Percentiles rank a stretch among this genome's conserved stretches.
Conservation (phyloP, 2,113 vertebrate species). For the Leucoraja erinaceus region DNA sequence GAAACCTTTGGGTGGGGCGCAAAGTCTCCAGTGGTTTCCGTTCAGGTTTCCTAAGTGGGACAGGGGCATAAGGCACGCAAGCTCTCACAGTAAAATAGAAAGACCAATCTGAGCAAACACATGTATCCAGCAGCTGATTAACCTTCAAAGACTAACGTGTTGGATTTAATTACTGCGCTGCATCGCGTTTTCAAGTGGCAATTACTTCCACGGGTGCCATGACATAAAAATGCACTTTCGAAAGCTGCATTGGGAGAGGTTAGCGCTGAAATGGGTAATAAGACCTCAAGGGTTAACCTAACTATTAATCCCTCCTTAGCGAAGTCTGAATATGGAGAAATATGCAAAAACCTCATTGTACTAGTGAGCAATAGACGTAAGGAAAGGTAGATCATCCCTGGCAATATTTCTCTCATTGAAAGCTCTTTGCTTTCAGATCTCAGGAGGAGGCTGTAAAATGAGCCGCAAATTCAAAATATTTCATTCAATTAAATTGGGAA, state of each 20-base stretch:
- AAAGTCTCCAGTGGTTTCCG: too few species aligned
- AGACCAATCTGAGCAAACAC: not conserved
- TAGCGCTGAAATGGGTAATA: not conserved
- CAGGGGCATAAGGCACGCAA: too few species aligned
- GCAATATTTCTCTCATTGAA: not conserved
- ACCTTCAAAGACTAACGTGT: conserved; percentile 9
- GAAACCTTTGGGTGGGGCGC: too few species aligned
- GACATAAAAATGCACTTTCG: not conserved
- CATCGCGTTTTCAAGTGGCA: not conserved
- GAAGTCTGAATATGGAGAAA: not conserved
- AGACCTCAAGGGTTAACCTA: not conserved
- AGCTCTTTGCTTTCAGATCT: not conserved
- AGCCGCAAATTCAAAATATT: not conserved
- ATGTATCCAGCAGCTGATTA: not conserved
- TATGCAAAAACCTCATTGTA: not conserved
- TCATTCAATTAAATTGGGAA: not conserved
- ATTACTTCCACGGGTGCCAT: conserved; percentile 11
- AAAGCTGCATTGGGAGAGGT: conserved; percentile 9
- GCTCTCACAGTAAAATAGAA: not conserved
- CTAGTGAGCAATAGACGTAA: not conserved
- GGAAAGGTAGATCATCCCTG: not conserved
- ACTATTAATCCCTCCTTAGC: not conserved
- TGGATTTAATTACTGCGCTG: not conserved
- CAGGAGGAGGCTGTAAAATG: not conserved
- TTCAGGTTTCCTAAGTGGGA: too few species aligned